Evolutionary conservation across 2,888 invertebrate species (phyloP).

Genomic region (Stegana nigrithorax): DNA sequence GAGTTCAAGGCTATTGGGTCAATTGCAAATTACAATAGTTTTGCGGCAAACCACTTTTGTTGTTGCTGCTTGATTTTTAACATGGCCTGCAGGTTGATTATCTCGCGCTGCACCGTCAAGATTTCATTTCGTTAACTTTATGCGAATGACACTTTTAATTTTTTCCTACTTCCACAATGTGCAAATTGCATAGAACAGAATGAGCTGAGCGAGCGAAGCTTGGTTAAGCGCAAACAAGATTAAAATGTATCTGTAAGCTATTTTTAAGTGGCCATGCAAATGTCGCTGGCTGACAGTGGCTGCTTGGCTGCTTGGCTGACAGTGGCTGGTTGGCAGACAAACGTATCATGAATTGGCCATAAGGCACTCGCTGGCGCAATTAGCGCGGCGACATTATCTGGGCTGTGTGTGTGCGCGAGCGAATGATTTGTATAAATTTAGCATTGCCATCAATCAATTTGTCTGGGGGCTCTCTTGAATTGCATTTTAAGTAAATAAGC

Average conservation of each 20-base stretch:
- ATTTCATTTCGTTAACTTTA: background rate
- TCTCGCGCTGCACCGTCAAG: background rate
- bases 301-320: no score
- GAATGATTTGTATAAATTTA: constrained; percentile 51
- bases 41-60: constrained; percentile 13
- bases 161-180: background rate
- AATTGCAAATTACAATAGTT: constrained; percentile 52
- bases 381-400: constrained; percentile 43
- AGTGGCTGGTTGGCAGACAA: no score
- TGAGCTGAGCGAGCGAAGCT: background rate
- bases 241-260: constrained; percentile 30
- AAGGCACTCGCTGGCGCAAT: constrained; percentile 38
- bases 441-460: constrained; percentile 58
- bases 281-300: constrained; percentile 20
- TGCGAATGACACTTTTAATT: constrained; percentile 53
- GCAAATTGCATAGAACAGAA: background rate
- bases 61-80: no score
- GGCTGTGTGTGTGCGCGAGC: constrained; percentile 12
- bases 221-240: no score
- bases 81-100: constrained; percentile 53
- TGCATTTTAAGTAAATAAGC: constrained; percentile 52
- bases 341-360: constrained; percentile 22
- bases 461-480: no score
- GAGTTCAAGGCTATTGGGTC: constrained; percentile 62
- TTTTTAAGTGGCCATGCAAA: constrained; percentile 26